Conservation (phyloP, 2,888 invertebrate species). For the Chrysolina americana region DNA sequence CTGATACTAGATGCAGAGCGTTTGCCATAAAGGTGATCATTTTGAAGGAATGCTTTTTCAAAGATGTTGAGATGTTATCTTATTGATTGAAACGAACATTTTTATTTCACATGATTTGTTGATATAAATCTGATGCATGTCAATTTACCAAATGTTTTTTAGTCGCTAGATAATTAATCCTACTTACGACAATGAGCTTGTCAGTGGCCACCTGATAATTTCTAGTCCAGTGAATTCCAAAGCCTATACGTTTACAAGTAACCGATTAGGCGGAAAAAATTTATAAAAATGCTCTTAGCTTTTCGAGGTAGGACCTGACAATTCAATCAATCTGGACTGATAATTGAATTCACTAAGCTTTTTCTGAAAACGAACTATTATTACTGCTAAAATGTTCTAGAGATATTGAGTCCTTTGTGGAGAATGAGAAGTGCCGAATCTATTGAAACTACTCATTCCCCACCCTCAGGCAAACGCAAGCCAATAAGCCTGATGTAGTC, state of each 20-base stretch:
- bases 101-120: neutral
- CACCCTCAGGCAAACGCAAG: no score
- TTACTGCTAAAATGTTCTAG: no score
- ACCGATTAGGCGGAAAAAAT: no score
- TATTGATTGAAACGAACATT: neutral
- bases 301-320: no score
- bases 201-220: conserved; percentile 8
- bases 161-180: neutral
- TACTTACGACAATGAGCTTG: neutral
- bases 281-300: neutral
- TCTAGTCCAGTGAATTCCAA: neutral
- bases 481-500: no score
- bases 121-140: conserved; percentile 6
- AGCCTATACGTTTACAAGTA: neutral
- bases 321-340: no score
- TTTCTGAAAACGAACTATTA: no score
- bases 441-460: no score
- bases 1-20: no score
- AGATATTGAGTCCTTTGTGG: no score
- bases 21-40: conserved; percentile 11
- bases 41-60: neutral
- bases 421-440: no score
- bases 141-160: conserved; percentile 8
- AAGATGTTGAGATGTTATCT: neutral
- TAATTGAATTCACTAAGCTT: no score